A percentile compares a stretch with the other conserved stretches of the same genome.
phyloP scores from a whole-genome alignment of 2,797 vertebrate species.

The Phaenicophaeus curvirostris region DNA sequence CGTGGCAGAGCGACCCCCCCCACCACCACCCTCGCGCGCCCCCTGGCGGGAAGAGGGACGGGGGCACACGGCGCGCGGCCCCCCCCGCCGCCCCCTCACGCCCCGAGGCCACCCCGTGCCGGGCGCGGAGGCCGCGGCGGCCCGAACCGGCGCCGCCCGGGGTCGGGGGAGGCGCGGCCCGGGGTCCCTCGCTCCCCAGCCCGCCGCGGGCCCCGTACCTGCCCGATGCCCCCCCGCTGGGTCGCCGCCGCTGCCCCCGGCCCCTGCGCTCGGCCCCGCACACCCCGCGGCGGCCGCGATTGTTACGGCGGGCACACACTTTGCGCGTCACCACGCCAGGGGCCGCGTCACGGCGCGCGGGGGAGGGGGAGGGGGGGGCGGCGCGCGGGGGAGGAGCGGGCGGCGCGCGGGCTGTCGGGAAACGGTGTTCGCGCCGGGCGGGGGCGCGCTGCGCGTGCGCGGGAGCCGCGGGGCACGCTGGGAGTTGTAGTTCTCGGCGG shows the following conservation, averaged over 20 bases:
- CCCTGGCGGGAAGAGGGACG: no score
- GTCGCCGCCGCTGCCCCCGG: conserved; percentile 44
- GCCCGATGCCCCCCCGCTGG: conserved; percentile 7
- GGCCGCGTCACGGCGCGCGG: background rate
- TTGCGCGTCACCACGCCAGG: conserved; percentile 72
- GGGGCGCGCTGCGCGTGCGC: background rate
- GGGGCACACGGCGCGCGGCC: no score
- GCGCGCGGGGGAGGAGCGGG: accelerated
- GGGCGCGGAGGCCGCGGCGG: no score
- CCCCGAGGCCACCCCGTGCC: no score
- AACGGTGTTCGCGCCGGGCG: background rate
- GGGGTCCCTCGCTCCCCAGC: no score
- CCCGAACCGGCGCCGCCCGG: no score
- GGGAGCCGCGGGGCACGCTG: accelerated
- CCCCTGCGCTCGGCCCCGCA: conserved; percentile 66
- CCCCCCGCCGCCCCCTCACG: no score
- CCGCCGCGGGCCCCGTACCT: conserved; percentile 14
- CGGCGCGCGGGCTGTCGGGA: background rate
- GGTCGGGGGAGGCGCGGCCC: no score
- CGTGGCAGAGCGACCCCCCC: no score
- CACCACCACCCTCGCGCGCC: no score
- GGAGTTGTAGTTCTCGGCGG: background rate
- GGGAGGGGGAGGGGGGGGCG: no score
- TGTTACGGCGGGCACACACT: conserved; percentile 73
- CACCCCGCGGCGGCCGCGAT: conserved; percentile 74